A percentile compares a stretch with the other conserved stretches of the same genome.
Evolutionary conservation across 2,888 invertebrate species (phyloP).

Genomic region (Callinectes sapidus): DNA sequence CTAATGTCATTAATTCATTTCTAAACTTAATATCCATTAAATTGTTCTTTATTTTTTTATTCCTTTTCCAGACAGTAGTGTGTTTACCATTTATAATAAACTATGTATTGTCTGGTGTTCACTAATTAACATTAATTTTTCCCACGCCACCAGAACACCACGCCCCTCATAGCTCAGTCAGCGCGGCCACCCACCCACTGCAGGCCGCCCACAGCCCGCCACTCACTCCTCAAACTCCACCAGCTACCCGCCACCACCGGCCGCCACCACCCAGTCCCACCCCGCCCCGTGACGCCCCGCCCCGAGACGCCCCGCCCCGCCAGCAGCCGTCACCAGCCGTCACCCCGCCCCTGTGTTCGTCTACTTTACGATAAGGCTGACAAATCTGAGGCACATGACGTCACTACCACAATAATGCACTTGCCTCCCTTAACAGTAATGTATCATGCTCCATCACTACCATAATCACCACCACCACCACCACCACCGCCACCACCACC

Average conservation of each 20-base stretch:
- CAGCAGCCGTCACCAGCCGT: background rate
- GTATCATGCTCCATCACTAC: constrained; percentile 14
- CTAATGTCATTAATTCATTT: too few relatives aligned
- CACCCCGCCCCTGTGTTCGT: background rate
- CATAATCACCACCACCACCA: background rate
- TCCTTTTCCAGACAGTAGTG: background rate
- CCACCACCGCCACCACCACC: background rate
- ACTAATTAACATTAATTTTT: background rate
- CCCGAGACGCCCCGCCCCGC: background rate
- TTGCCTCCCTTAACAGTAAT: background rate
- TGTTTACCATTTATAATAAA: background rate
- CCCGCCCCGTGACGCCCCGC: background rate
- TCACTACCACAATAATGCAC: constrained; percentile 32
- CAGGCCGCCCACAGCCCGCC: background rate
- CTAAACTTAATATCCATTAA: too few relatives aligned
- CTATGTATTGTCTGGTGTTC: background rate
- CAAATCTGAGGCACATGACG: constrained; percentile 13
- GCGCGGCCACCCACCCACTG: background rate
- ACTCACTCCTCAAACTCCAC: background rate
- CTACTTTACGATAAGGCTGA: constrained; percentile 8
- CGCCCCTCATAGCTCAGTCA: background rate
- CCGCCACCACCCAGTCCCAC: background rate
- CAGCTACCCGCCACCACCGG: background rate
- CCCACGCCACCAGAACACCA: background rate
- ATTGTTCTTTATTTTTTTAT: background rate